Base-by-base conservation (phyloP, 2,113 vertebrate genomes). In the Oryzias curvinotus region DNA sequence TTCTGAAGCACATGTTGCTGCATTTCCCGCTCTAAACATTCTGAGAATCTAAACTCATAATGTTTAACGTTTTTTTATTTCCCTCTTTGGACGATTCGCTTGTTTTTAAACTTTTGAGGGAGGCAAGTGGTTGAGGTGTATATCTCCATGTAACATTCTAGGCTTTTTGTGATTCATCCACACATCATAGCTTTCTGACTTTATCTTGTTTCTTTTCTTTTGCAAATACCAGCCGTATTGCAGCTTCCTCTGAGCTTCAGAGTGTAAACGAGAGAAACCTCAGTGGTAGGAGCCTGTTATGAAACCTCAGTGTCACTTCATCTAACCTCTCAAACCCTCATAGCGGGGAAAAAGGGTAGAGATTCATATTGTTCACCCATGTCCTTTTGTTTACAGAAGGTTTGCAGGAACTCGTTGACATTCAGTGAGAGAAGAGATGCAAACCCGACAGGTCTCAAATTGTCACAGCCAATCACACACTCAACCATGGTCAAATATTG, bases 271-370 rank as follows among this genome's bases (percentile, higher is more conserved):
- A 55, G 18, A 78, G 49, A 85, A 82, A 70, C 85, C 66, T 65
- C 61, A 76, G 53, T 50, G 17, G 46, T 65, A 65, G 66, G 55
- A 75, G 70, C 57, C 13, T 45, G 18, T 47, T 57, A 65, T 55
- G 60, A 83, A 85, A 78, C 81, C 73, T 81, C 77, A 78, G 28
- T 78, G 81, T 85, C 81, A 77, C 52, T 63, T 55, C 64, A 68
- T 81, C 77, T 79, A 68, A 65, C 46, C 36, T 61, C 57, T 21
- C 28, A 47, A 57, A 44, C 36, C 5, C 16, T 12, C 36, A 36
- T 36, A 12, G 36, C 36, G 12, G 36, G 12, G 12, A 23, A 36
- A 36, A 36, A 36, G 8, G 36, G 36, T 10, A 36, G 8, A 2
- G 36, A 36, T 10, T 36, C 36, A 10, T 10, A 36, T 36, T 36